These are phyloP conservation scores for Ceyx margarethae DNA, from an alignment of 2,113 vertebrate genomes.

Conservation along the genomic window DNA sequence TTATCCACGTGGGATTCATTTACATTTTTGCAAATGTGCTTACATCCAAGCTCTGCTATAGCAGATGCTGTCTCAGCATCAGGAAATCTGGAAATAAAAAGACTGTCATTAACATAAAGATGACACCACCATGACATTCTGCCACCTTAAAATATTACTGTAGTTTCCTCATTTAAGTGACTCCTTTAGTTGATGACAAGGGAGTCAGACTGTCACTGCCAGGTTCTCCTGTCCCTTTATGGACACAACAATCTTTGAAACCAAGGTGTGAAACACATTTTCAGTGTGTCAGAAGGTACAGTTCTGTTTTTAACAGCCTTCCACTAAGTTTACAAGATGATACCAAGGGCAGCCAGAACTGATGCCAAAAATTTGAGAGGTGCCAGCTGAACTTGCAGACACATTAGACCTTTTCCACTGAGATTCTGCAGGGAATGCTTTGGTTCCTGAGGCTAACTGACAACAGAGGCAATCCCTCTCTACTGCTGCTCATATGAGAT, in stretches of 20 bases:
- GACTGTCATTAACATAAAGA: background rate
- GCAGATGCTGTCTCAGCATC: slow-evolving; percentile 76
- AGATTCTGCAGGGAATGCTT: background rate
- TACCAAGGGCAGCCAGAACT: background rate
- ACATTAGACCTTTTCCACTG: background rate
- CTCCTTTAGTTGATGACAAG: background rate
- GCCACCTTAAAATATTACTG: background rate
- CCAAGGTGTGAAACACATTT: background rate
- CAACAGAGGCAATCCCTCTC: background rate
- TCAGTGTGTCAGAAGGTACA: background rate
- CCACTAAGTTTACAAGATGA: background rate
- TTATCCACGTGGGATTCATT: slow-evolving; percentile 76
- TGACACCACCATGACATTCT: background rate
- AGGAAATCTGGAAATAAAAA: slow-evolving; percentile 73
- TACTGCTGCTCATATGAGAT: accelerated
- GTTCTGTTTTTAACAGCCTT: background rate
- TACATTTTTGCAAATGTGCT: slow-evolving; percentile 77
- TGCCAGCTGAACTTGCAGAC: background rate
- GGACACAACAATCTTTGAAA: background rate
- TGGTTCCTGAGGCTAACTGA: background rate
- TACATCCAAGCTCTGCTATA: slow-evolving; percentile 76
- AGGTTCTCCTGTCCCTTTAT: background rate
- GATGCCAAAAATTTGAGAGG: background rate
- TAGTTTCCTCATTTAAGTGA: background rate
- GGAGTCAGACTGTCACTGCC: background rate